phyloP scores from a whole-genome alignment of 2,113 vertebrate genomes.

The Isichthys henryi region DNA sequence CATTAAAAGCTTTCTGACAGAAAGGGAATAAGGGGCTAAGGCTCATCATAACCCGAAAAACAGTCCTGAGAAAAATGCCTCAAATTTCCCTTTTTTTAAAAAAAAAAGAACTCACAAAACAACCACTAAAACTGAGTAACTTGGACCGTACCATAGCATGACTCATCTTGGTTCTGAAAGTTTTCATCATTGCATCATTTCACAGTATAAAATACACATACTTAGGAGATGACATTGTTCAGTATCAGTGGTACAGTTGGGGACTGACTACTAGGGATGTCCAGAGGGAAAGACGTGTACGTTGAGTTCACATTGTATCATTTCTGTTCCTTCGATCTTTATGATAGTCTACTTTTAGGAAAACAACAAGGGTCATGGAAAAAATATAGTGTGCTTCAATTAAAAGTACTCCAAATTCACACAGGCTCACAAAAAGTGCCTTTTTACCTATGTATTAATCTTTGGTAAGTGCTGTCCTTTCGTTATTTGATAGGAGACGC shows the following conservation, averaged over 20 bases:
- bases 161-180: background rate
- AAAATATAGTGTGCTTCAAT: background rate
- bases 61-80: no score
- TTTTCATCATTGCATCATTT: background rate
- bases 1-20: background rate
- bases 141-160: no score
- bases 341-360: background rate
- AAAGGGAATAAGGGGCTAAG: background rate
- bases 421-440: background rate
- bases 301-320: background rate
- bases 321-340: conserved; percentile 5
- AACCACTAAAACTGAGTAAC: no score
- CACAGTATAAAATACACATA: background rate
- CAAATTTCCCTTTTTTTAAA: no score
- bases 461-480: background rate
- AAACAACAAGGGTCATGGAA: background rate
- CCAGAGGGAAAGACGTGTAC: background rate
- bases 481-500: background rate
- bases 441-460: background rate
- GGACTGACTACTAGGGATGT: background rate
- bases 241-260: background rate
- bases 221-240: background rate
- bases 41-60: no score
- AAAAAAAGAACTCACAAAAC: no score
- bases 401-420: background rate